Conservation (phyloP, 2,113 vertebrate genomes). For the Petrocephalus zakoni region DNA sequence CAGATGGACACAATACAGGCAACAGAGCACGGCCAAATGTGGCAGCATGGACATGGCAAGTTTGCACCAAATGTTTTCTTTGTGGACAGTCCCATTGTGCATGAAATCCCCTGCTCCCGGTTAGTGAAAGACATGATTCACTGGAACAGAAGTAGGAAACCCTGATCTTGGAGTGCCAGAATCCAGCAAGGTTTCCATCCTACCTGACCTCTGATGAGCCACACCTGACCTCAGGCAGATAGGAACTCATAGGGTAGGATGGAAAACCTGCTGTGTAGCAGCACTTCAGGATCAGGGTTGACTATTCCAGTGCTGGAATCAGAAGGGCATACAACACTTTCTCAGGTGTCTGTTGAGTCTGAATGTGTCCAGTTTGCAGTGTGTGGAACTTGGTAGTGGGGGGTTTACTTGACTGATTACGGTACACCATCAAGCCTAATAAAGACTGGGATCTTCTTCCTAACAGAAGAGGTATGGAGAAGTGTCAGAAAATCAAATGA, state of each 20-base stretch:
- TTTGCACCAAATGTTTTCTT: not conserved
- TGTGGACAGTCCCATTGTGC: not conserved
- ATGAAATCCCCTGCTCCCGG: not conserved
- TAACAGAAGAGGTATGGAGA: not conserved
- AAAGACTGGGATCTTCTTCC: not conserved
- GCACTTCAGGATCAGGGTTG: not conserved
- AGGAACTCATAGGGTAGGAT: not conserved
- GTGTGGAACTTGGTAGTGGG: not conserved
- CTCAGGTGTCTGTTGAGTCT: not conserved
- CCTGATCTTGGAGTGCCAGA: not conserved
- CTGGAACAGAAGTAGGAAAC: not conserved
- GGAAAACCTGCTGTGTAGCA: not conserved
- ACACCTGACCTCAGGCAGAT: not conserved
- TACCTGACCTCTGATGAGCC: not conserved
- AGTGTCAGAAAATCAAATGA: not conserved
- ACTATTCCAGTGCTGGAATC: not conserved
- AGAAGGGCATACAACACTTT: not conserved
- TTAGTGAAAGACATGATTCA: not conserved
- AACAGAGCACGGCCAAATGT: conserved; percentile 3
- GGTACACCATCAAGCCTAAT: conserved; percentile 3
- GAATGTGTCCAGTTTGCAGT: not conserved
- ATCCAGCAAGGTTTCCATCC: not conserved
- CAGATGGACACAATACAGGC: conserved; percentile 14
- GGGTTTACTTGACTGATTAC: not conserved
- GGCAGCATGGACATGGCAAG: not conserved